A percentile compares a stretch with the other conserved stretches of the same genome.
These are phyloP conservation scores for Indicator indicator DNA, from an alignment of 2,113 vertebrate species.

Conservation along the genomic window DNA sequence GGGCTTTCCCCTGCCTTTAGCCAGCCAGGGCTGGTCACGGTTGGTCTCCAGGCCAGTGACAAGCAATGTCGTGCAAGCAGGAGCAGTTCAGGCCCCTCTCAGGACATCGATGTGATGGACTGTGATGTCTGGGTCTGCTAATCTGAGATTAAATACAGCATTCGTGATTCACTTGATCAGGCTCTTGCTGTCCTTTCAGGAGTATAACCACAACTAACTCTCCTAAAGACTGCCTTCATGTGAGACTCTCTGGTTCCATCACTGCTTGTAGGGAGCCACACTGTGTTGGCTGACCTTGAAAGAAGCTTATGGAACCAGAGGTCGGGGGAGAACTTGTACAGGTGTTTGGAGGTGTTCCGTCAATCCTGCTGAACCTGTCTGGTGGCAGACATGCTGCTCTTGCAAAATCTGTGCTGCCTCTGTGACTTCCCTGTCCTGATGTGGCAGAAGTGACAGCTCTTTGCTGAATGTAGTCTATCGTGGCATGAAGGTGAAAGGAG, in stretches of 20 bases:
- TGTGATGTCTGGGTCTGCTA: background rate
- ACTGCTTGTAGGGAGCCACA: background rate
- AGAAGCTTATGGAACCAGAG: background rate
- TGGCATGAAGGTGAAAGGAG: background rate
- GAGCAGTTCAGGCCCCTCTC: background rate
- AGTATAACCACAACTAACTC: background rate
- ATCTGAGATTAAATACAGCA: background rate
- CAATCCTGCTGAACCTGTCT: background rate
- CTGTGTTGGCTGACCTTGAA: background rate
- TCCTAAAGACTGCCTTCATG: rapidly evolving
- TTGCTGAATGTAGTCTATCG: background rate
- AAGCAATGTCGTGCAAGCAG: background rate
- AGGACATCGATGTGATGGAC: background rate
- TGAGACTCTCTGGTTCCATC: too few relatives aligned
- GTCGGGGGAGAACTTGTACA: rapidly evolving
- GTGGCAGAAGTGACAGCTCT: background rate
- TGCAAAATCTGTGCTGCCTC: background rate
- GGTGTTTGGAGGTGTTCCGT: background rate
- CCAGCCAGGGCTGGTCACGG: rapidly evolving
- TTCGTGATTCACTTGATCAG: background rate
- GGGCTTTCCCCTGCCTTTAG: too few relatives aligned
- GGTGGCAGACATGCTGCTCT: background rate
- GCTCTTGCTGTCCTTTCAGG: background rate
- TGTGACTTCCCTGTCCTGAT: background rate
- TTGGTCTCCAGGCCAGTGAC: too few relatives aligned